phyloP scores from a whole-genome alignment of 2,888 invertebrate species.

The Lissonota sp. region DNA sequence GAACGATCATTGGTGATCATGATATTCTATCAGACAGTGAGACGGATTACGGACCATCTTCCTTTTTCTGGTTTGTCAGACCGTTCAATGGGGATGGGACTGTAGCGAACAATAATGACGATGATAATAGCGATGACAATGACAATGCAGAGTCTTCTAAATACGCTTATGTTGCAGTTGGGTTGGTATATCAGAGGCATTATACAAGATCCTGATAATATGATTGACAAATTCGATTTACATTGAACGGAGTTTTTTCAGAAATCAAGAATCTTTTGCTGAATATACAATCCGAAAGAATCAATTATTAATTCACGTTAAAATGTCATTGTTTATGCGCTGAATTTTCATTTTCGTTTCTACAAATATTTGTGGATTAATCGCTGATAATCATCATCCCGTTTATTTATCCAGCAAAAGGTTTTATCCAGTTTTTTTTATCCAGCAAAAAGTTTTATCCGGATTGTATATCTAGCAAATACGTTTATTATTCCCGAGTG shows the following conservation, averaged over 20 bases:
- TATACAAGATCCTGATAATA: too few species aligned
- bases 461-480: too few species aligned
- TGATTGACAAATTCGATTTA: too few species aligned
- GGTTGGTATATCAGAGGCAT: conserved; percentile 61
- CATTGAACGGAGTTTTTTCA: too few species aligned
- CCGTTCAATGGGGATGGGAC: conserved; percentile 66
- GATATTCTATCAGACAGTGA: conserved; percentile 52
- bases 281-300: too few species aligned
- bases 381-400: conserved; percentile 14
- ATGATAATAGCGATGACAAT: conserved; percentile 53
- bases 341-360: not conserved
- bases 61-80: conserved; percentile 69
- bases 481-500: too few species aligned
- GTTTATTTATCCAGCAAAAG: too few species aligned
- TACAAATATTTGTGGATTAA: not conserved
- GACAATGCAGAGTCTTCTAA: conserved; percentile 52
- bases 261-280: too few species aligned
- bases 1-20: conserved; percentile 10
- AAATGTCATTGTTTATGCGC: not conserved
- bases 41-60: conserved; percentile 60
- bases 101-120: conserved; percentile 5
- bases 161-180: conserved; percentile 68
- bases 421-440: too few species aligned
- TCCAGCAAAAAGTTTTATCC: too few species aligned
- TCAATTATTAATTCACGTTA: too few species aligned